phyloP scores from a whole-genome alignment of 92 coral and sea anemone genomes.

The Ricordea florida region DNA sequence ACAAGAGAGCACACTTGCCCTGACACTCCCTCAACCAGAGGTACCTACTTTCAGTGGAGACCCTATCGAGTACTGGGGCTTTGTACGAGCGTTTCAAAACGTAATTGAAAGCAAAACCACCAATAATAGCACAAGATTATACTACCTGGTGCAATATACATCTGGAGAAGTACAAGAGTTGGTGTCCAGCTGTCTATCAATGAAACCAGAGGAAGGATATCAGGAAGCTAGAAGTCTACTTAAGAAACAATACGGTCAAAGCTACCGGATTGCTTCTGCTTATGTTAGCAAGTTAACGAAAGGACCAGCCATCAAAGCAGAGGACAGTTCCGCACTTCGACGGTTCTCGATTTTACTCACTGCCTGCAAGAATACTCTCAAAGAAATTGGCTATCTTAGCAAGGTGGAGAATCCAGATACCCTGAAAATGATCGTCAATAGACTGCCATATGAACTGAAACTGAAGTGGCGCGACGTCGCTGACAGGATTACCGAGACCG shows the following conservation, averaged over 20 bases:
- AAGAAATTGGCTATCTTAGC: conserved; percentile 55
- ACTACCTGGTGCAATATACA: conserved; percentile 63
- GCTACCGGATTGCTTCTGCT: conserved; percentile 59
- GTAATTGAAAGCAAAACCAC: conserved; percentile 54
- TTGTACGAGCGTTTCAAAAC: conserved; percentile 67
- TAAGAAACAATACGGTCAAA: conserved; percentile 70
- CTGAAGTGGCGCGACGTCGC: conserved; percentile 63
- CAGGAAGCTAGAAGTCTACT: conserved; percentile 54
- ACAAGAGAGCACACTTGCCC: conserved; percentile 55
- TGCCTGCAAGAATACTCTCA: conserved; percentile 68
- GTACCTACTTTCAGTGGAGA: conserved; percentile 60
- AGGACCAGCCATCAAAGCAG: conserved; percentile 54
- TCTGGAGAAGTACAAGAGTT: conserved; percentile 65
- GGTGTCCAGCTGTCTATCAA: conserved; percentile 62
- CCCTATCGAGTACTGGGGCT: conserved; percentile 56
- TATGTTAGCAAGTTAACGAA: conserved; percentile 36
- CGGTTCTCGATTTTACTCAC: conserved; percentile 57
- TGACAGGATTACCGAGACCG: conserved; percentile 45
- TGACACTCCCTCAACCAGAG: conserved; percentile 65
- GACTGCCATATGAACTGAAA: conserved; percentile 54
- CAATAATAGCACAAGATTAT: conserved; percentile 52
- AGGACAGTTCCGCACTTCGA: conserved; percentile 64
- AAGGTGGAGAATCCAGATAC: conserved; percentile 76
- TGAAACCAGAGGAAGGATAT: conserved; percentile 55
- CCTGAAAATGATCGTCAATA: conserved; percentile 35